Evolutionary conservation across 2,113 vertebrate genomes (phyloP), one percentile per base, ranked within the genome.

Genomic region (Eolophus roseicapilla): DNA sequence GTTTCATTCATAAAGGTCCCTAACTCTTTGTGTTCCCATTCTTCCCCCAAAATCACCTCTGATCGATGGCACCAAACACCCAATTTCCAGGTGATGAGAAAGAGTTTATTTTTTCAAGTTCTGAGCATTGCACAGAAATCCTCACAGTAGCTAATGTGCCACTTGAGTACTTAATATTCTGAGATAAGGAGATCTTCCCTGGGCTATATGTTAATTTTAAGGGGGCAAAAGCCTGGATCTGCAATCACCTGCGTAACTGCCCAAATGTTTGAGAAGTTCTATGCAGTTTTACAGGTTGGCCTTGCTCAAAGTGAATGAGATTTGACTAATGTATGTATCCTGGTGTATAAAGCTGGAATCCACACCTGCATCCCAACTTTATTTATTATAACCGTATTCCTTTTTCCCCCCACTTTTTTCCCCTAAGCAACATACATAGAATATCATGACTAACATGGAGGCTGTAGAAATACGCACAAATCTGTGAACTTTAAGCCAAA

Each of bases 1-100:
- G 33, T 84, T 95, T 79, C 47, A 89, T 93, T 95, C 86, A 89
- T 71, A 57, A 92, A 89, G 20, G 17, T 81, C 55, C 29, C 8
- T 21, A 71, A 89, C 6, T 24, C 89, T 87, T 89, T 1, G 3
- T 47, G 17, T 55, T 84, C 57, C 93, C 33, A 21, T 17, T 60
- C 65, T 9, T 83, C 24, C 43, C 50, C 25, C 11, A 35, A 39
- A 76, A n/a, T 68, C 18, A 63, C 3, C 37, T 71, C 43, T 7
- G 8, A 73, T 6, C 0, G 0, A 57, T 74, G 44, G 18, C 39
- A 86, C 27, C 27, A 71, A 82, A n/a, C 11, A 41, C 16, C 11
- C 10, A 3, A 3, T 83, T 90, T 65, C 29, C 75, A 55, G 25
- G 17, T 35, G 29, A 92, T 35, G 43, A 86, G 75, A 69, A 74